Evolutionary conservation across 2,113 vertebrate species (phyloP), one percentile per base, ranked within the genome.

Genomic region (Mionectes macconnelli): DNA sequence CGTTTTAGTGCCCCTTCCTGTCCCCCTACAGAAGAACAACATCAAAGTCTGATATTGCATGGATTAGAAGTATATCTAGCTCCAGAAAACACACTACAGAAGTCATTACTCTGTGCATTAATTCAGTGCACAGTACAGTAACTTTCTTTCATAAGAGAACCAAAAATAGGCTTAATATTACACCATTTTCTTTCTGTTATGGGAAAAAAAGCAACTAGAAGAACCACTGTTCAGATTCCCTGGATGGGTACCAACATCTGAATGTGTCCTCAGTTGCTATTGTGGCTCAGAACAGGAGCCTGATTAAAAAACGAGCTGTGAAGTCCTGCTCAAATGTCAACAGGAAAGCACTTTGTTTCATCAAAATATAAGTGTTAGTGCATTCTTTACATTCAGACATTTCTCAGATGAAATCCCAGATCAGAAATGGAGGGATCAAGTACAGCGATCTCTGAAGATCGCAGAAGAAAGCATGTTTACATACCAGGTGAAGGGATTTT

Each of bases 391-490:
- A n/a, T 70, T 75, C 47, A 37, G 17, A 39, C 52, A 75, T 21
- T 78, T 82, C 72, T 85, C 89, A 63, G 70, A 49, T 93, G 87
- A 94, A 93, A 81, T 49, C 23, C n/a, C 52, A 78, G 16, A 52
- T 68, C 28, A 47, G 39, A 68, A 93, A 81, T 33, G 19, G 40
- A 93, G 33, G 49, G 69, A 94, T 94, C 31, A 62, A 84, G 60
- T 31, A 70, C 37, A 81, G 12, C 0, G 6, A 63, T 63, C 39
- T 63, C 60, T 63, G 60, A 42, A 63, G 60, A 42, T 40, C 60
- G 40, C 39, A 86, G 79, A 92, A 84, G 56, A 84, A 90, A 72
- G 53, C 28, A 57, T 45, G 88, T 81, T 93, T 92, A 90, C 14
- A 12, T 73, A 72, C 18, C 56, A 49, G 27, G 40, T 94, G 39